Evolutionary conservation across 1,140 invertebrate species (phyloP).

Genomic region (Wiebesia pumilae): DNA sequence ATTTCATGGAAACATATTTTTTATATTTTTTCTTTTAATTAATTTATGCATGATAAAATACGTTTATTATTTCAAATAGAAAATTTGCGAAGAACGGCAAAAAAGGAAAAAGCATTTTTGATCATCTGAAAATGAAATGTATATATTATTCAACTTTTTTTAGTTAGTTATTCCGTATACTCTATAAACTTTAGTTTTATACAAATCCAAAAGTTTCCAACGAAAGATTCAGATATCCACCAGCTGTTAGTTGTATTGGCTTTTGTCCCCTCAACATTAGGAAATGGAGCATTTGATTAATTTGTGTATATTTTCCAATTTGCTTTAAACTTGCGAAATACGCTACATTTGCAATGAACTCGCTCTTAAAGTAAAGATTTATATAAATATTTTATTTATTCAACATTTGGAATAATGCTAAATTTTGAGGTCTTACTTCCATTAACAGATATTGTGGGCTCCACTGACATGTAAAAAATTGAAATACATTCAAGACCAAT

Average conservation of each 20-base stretch:
- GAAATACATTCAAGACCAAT: neutral
- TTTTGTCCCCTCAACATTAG: slow-evolving; percentile 28
- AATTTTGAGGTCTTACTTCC: too few species aligned
- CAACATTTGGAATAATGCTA: too few species aligned
- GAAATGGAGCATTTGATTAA: slow-evolving; percentile 5
- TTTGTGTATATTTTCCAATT: neutral
- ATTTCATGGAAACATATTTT: too few species aligned
- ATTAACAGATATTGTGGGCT: slow-evolving; percentile 1
- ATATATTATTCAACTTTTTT: too few species aligned
- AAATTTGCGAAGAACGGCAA: slow-evolving; percentile 9
- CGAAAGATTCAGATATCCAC: slow-evolving; percentile 15
- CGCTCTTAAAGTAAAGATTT: slow-evolving; percentile 10
- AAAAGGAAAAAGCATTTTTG: slow-evolving; percentile 29
- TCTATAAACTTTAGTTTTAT: neutral
- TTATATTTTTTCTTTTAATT: too few species aligned
- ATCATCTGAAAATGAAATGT: slow-evolving; percentile 32
- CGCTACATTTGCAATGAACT: neutral
- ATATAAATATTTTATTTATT: too few species aligned
- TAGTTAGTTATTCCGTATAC: too few species aligned
- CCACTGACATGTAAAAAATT: slow-evolving; percentile 41
- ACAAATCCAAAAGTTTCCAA: slow-evolving; percentile 28
- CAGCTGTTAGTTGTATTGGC: slow-evolving; percentile 28
- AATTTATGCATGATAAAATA: neutral
- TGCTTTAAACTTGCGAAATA: slow-evolving; percentile 28
- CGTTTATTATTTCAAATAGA: neutral